Evolutionary conservation across 64 coral and sea anemone genomes (phyloP), one percentile per base, ranked within the genome.

Genomic region (Actinia equina): DNA sequence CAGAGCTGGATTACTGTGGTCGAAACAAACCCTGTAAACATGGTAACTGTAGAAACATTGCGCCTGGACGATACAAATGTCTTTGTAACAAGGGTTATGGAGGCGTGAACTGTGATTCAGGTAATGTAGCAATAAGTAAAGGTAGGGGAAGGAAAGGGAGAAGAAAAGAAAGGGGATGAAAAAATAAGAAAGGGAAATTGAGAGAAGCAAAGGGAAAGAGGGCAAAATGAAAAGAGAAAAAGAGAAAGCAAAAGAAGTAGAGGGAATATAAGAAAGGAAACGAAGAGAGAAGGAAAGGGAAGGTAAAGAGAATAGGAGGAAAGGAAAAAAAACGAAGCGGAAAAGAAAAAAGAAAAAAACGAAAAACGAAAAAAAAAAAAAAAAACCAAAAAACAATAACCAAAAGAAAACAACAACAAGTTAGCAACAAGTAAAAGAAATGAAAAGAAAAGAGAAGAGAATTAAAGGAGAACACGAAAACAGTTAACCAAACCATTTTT

Each of bases 11-110:
- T 82, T 43, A 1, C 14, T 95, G 94, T 62, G 87, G 77, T 0
- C 83, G 90, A 23, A 60, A 89, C 3, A 60, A 92, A 2, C 94
- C 94, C 8, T 96, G 94, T 52, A 96, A 93, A 77, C 90, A 96
- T 49, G 94, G 85, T 22, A 88, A 84, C 18, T 96, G 94, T 71
- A 85, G 17, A 80, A 96, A 96, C 69, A 86, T 25, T 30, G 79
- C 46, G 5, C 52, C 86, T 12, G 91, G 91, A 59, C 6, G 17
- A 12, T 96, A 93, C 30, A 56, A 26, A 16, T 96, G 94, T 59
- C 19, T 17, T 2, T 96, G 94, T 77, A 67, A 63, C 17, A 71
- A 89, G 78, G 94, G 94, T 37, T 96, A 90, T 77, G 46, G 59
- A 63, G 94, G 94, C 80, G 82, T 4, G 55, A 74, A 93, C 43